phyloP scores from a whole-genome alignment of 2,888 invertebrate genomes.

The Lepas anatifera region DNA sequence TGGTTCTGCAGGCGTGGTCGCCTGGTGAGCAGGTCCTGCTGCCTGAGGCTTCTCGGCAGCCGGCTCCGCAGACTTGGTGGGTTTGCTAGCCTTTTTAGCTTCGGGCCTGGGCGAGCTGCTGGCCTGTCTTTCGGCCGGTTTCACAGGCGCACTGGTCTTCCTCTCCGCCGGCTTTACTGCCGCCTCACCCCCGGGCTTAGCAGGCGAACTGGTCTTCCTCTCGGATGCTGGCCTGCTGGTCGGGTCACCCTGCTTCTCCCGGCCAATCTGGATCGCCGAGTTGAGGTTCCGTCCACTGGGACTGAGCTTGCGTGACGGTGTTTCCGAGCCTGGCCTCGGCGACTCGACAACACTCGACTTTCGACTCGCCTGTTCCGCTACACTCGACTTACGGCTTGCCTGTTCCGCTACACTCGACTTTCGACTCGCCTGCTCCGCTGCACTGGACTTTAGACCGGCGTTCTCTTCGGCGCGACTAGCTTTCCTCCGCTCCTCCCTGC shows the following conservation, averaged over 20 bases:
- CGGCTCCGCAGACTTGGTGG: too few relatives aligned
- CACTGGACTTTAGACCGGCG: not conserved
- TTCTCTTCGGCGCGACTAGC: not conserved
- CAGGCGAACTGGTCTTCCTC: not conserved
- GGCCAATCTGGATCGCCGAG: too few relatives aligned
- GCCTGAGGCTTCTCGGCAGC: too few relatives aligned
- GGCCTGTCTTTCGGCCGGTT: too few relatives aligned
- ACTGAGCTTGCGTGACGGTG: too few relatives aligned
- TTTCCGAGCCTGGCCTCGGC: not conserved
- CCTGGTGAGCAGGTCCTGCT: too few relatives aligned
- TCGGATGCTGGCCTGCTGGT: too few relatives aligned
- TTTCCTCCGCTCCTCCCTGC: not conserved
- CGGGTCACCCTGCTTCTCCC: too few relatives aligned
- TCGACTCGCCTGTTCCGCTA: not conserved
- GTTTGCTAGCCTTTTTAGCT: too few relatives aligned
- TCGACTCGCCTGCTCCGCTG: not conserved
- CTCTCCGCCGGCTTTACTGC: not conserved
- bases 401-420: not conserved
- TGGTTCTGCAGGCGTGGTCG: too few relatives aligned
- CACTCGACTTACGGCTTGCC: not conserved
- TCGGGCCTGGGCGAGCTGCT: too few relatives aligned
- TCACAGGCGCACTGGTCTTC: constrained; percentile 18
- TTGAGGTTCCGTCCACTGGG: too few relatives aligned
- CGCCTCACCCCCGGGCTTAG: not conserved
- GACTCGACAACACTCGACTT: not conserved